These are phyloP conservation scores for Leptura quadrifasciata DNA, from an alignment of 2,888 invertebrate genomes.

Conservation along the genomic window DNA sequence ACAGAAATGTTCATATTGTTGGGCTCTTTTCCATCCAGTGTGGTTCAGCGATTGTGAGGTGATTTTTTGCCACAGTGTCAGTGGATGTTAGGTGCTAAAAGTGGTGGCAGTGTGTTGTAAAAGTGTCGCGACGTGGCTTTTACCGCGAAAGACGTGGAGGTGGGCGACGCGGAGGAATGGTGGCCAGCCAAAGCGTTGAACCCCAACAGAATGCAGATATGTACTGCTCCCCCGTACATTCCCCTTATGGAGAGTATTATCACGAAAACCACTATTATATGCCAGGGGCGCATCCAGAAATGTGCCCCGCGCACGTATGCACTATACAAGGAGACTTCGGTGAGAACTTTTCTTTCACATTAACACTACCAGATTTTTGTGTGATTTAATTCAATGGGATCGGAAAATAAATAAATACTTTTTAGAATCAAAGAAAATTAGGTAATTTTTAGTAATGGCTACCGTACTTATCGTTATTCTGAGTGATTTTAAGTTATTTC, in stretches of 20 bases:
- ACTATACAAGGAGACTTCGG: conserved; percentile 85
- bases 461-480: too few relatives aligned
- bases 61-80: conserved; percentile 36
- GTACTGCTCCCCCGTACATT: conserved; percentile 72
- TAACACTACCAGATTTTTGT: not conserved
- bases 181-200: conserved; percentile 73
- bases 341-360: conserved; percentile 71
- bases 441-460: too few relatives aligned
- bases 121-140: conserved; percentile 67
- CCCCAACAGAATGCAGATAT: conserved; percentile 71
- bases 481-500: too few relatives aligned
- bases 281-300: conserved; percentile 71
- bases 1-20: conserved; percentile 34
- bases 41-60: conserved; percentile 39
- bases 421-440: too few relatives aligned
- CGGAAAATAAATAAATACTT: too few relatives aligned
- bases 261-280: conserved; percentile 77
- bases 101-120: conserved; percentile 59
- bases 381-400: too few relatives aligned
- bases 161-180: conserved; percentile 69
- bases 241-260: conserved; percentile 78
- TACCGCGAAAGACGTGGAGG: conserved; percentile 61
- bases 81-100: conserved; percentile 38
- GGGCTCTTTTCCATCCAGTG: conserved; percentile 27
- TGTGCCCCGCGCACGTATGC: conserved; percentile 84